Conservation (phyloP, 2,113 vertebrate genomes). For the Petromus typicus region DNA sequence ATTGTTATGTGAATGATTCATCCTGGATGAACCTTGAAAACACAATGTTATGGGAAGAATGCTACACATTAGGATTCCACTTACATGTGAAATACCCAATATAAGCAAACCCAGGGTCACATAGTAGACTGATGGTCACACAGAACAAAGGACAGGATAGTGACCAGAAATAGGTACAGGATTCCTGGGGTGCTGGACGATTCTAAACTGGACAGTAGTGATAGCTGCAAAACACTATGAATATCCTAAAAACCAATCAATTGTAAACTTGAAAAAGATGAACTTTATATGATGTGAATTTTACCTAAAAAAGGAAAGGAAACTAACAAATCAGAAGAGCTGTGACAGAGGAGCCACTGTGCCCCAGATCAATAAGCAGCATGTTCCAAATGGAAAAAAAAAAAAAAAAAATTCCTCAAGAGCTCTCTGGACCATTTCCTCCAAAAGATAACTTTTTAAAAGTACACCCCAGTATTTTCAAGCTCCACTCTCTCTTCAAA, state of each 20-base stretch:
- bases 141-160: rapidly evolving
- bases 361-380: not conserved
- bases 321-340: not conserved
- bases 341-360: not conserved
- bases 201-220: not conserved
- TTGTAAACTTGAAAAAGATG: not conserved
- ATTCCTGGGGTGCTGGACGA: not conserved
- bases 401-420: not conserved
- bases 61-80: not conserved
- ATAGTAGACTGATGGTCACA: rapidly evolving
- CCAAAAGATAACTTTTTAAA: not conserved
- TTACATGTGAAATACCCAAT: not conserved
- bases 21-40: not conserved
- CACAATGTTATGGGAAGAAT: not conserved
- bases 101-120: not conserved
- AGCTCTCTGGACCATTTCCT: not conserved
- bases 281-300: not conserved
- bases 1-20: not conserved
- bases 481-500: constrained; percentile 9
- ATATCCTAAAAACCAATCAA: not conserved
- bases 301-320: constrained; percentile 25
- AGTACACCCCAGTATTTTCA: not conserved
- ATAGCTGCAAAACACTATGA: not conserved
- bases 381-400: not conserved
- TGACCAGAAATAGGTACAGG: rapidly evolving